Base-by-base conservation (phyloP, 2,797 vertebrate genomes). In the Jordanella pulchra region DNA sequence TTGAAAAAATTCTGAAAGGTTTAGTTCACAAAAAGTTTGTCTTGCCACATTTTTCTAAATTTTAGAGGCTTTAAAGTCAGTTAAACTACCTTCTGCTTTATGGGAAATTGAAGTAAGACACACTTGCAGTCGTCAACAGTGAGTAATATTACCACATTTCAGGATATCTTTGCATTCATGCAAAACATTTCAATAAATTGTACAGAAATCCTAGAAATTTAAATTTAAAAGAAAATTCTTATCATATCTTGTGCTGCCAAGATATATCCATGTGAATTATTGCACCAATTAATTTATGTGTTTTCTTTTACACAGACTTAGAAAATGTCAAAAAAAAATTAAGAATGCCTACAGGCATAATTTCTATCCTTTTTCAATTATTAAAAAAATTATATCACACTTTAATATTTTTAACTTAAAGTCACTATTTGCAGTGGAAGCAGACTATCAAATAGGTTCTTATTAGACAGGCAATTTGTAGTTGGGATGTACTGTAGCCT, bases 1-100 rank as follows among this genome's bases (percentile, higher is more conserved):
- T 48, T 0, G 42, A 65, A 32, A 60, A 67, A 42, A 81, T 79
- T 64, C 65, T 64, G 35, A 77, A 27, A 66, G 18, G 21, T 67
- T 60, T 2, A 5, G 27, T 61, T 25, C 23, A 47, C 81, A 32
- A 72, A 77, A 65, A 44, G 45, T 12, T 54, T 48, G 4, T 54
- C 12, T 48, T 55, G 17, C 1, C 4, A 55, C 25, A 50, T 80
- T 39, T 51, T 30, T 30, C 27, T 0, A 69, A n/a, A 54, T 58
- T 69, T 65, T 25, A 1, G 5, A 65, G 25, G 1, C 39, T 32
- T n/a, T 9, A 15, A 47, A 51, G n/a, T 51, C 30, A 69, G 66
- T n/a, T 58, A 28, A 77, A 63, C 35, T 1, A 70, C 42, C 23
- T 12, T 7, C 44, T 61, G 18, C 30, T 54, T 27, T 66, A 76